Evolutionary conservation across 2,113 vertebrate genomes (phyloP).

Genomic region (Tympanuchus pallidicinctus): DNA sequence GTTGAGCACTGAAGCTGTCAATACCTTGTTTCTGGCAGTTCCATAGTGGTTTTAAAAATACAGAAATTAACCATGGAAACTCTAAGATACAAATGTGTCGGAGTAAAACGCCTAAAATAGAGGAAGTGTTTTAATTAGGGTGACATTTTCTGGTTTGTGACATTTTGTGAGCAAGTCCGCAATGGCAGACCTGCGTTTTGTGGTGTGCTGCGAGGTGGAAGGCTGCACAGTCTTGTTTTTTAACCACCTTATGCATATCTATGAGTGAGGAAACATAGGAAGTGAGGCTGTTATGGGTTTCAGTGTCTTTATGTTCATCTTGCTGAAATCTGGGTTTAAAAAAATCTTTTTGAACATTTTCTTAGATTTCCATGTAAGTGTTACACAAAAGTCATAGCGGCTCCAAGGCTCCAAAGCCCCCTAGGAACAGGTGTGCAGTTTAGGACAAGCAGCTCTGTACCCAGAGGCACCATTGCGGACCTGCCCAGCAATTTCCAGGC

Average conservation of each 20-base stretch:
- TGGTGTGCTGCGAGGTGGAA: neutral
- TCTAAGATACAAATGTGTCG: neutral
- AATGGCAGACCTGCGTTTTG: neutral
- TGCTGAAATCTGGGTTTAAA: neutral
- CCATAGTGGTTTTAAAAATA: constrained; percentile 28
- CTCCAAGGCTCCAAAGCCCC: neutral
- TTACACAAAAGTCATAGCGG: neutral
- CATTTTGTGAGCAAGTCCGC: neutral
- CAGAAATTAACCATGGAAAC: constrained; percentile 26
- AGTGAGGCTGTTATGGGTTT: neutral
- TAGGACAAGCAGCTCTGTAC: neutral
- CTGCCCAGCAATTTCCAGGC: neutral
- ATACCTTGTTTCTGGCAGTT: constrained; percentile 34
- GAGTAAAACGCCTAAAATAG: neutral
- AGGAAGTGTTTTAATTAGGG: neutral
- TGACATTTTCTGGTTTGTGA: neutral
- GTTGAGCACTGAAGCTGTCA: constrained; percentile 17
- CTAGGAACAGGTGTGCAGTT: neutral
- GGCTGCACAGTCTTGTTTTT: neutral
- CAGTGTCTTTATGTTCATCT: neutral
- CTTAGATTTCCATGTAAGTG: neutral
- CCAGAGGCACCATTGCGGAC: neutral
- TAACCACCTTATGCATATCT: neutral
- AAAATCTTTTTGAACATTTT: neutral
- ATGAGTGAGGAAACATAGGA: neutral